A percentile compares a stretch with the other conserved stretches of the same genome.
Evolutionary conservation across 2,113 vertebrate genomes (phyloP).

Genomic region (Hypomesus transpacificus): DNA sequence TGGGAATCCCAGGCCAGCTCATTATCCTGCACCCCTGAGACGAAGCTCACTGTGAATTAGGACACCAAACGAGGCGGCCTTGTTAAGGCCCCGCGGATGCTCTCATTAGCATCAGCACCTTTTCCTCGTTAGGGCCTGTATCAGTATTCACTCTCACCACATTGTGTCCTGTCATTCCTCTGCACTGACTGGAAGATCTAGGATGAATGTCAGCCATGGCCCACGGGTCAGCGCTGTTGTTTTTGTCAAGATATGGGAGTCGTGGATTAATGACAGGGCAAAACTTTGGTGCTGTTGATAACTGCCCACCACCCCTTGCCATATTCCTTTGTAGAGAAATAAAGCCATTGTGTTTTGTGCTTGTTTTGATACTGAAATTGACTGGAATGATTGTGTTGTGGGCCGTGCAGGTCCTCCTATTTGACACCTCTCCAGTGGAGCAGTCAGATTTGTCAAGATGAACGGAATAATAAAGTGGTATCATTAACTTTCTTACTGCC

Average conservation of each 20-base stretch:
- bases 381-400: not conserved
- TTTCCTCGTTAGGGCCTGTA: slow-evolving; percentile 55
- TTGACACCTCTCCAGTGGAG: not conserved
- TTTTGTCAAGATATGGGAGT: slow-evolving; percentile 45
- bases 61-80: slow-evolving; percentile 56
- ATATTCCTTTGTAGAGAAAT: slow-evolving; percentile 41
- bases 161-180: slow-evolving; percentile 44
- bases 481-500: not conserved
- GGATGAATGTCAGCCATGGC: slow-evolving; percentile 63
- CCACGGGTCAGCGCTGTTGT: slow-evolving; percentile 46
- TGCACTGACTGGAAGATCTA: slow-evolving; percentile 54
- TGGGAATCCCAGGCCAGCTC: slow-evolving; percentile 64
- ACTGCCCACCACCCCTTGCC: slow-evolving; percentile 42
- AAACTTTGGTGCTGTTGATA: slow-evolving; percentile 57
- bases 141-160: slow-evolving; percentile 41
- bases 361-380: slow-evolving; percentile 34
- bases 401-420: not conserved
- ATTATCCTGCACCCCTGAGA: slow-evolving; percentile 64
- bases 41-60: slow-evolving; percentile 59
- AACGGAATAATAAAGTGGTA: not conserved
- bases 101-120: slow-evolving; percentile 68
- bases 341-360: slow-evolving; percentile 38
- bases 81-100: slow-evolving; percentile 59
- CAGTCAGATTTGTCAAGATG: no score
- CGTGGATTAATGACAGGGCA: slow-evolving; percentile 57